Evolutionary conservation across 1,140 invertebrate species (phyloP).

Genomic region (Calephelis nemesis): DNA sequence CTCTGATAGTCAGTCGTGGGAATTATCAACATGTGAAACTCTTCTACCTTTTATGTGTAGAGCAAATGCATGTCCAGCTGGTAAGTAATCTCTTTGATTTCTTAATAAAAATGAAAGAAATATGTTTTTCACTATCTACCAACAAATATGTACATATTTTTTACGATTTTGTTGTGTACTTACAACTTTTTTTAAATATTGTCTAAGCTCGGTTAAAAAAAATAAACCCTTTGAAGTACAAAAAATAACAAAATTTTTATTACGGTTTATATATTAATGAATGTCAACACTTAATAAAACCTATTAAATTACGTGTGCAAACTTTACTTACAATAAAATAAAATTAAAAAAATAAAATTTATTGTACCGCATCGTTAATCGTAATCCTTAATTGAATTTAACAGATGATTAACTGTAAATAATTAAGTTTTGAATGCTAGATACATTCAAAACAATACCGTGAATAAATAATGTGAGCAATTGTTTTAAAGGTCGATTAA

Average conservation of each 20-base stretch:
- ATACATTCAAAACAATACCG: slow-evolving; percentile 1
- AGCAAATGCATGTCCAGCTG: slow-evolving; percentile 92
- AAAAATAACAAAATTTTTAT: too few species aligned
- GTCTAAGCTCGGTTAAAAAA: too few species aligned
- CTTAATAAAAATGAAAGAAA: too few species aligned
- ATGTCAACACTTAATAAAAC: too few species aligned
- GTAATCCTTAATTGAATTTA: slow-evolving; percentile 8
- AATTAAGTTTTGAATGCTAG: background rate
- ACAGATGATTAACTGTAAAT: background rate
- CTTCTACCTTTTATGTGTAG: slow-evolving; percentile 96
- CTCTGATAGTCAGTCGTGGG: slow-evolving; percentile 94
- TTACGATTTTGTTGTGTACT: too few species aligned
- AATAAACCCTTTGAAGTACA: too few species aligned
- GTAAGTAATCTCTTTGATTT: slow-evolving; percentile 69
- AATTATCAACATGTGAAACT: slow-evolving; percentile 95
- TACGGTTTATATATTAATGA: too few species aligned
- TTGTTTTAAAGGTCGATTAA: slow-evolving; percentile 16
- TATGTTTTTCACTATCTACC: too few species aligned
- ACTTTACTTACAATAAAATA: background rate
- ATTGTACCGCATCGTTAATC: background rate
- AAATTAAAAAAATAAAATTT: background rate
- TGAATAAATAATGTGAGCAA: background rate
- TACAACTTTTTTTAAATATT: too few species aligned
- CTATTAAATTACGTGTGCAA: too few species aligned
- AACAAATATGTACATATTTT: too few species aligned